These are phyloP conservation scores for Channa maculata DNA, from an alignment of 2,113 vertebrate species.

Conservation along the genomic window DNA sequence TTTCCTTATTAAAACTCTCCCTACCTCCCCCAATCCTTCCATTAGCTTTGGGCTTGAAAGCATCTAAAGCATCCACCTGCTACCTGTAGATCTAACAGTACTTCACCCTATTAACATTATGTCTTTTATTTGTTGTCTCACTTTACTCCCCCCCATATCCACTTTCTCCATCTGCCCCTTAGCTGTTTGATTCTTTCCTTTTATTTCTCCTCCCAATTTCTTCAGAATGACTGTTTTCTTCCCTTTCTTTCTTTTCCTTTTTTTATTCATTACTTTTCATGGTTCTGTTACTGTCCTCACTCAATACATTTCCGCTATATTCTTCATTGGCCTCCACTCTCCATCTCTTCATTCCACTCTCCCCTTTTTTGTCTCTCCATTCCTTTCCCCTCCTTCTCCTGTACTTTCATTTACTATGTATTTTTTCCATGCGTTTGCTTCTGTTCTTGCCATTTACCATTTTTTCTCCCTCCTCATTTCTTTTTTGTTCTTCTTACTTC, in stretches of 20 bases:
- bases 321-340: not conserved
- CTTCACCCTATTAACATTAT: conserved; percentile 26
- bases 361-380: no score
- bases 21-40: conserved; percentile 7
- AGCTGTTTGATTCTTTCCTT: not conserved
- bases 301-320: not conserved
- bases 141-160: not conserved
- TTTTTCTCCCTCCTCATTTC: not conserved
- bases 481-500: not conserved
- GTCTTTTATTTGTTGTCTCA: no score
- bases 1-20: conserved; percentile 18
- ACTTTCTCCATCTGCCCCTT: conserved; percentile 16
- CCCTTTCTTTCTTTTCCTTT: not conserved
- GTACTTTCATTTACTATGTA: not conserved
- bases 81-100: conserved; percentile 32
- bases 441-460: not conserved
- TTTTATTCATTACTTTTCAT: not conserved
- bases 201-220: not conserved
- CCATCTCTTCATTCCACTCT: no score
- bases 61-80: conserved; percentile 37
- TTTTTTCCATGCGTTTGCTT: not conserved
- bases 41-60: conserved; percentile 45
- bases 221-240: not conserved
- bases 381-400: not conserved
- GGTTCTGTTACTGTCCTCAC: no score